These are phyloP conservation scores for Melitaea cinxia DNA, from an alignment of 1,140 invertebrate species.

Conservation along the genomic window DNA sequence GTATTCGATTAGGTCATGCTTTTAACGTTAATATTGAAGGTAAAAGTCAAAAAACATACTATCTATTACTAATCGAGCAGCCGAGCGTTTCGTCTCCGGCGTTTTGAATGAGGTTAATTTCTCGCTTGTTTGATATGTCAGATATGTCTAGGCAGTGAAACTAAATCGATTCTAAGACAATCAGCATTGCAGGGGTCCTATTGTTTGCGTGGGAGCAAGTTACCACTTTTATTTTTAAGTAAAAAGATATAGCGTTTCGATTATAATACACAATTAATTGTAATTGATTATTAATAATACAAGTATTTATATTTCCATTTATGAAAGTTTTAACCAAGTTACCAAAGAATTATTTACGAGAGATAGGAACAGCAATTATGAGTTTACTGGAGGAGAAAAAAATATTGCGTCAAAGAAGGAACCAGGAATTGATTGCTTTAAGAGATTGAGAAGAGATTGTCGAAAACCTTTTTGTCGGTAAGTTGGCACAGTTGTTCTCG, in stretches of 20 bases:
- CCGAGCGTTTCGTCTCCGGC: conserved; percentile 40
- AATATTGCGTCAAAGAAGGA: too few relatives aligned
- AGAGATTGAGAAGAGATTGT: too few relatives aligned
- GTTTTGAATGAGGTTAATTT: conserved; percentile 53
- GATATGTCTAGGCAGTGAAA: conserved; percentile 58
- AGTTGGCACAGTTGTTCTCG: too few relatives aligned
- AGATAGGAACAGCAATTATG: too few relatives aligned
- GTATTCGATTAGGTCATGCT: conserved; percentile 21
- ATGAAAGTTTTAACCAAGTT: too few relatives aligned
- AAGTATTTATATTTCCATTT: neutral
- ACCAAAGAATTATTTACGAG: too few relatives aligned
- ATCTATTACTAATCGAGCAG: conserved; percentile 28
- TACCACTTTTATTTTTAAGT: conserved; percentile 51
- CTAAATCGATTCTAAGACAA: conserved; percentile 68
- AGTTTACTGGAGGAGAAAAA: too few relatives aligned
- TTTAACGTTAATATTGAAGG: conserved; percentile 14
- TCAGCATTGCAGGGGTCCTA: conserved; percentile 60
- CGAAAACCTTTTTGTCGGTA: too few relatives aligned
- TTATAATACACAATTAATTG: neutral
- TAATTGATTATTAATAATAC: too few relatives aligned
- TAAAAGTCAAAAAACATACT: conserved; percentile 9
- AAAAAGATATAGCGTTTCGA: conserved; percentile 44
- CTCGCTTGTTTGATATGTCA: conserved; percentile 56
- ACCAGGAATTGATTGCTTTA: too few relatives aligned
- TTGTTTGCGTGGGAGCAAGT: conserved; percentile 68